Percentiles rank a stretch among this genome's conserved stretches.
Conservation (phyloP, 2,888 invertebrate genomes). For the Phlogophora meticulosa region DNA sequence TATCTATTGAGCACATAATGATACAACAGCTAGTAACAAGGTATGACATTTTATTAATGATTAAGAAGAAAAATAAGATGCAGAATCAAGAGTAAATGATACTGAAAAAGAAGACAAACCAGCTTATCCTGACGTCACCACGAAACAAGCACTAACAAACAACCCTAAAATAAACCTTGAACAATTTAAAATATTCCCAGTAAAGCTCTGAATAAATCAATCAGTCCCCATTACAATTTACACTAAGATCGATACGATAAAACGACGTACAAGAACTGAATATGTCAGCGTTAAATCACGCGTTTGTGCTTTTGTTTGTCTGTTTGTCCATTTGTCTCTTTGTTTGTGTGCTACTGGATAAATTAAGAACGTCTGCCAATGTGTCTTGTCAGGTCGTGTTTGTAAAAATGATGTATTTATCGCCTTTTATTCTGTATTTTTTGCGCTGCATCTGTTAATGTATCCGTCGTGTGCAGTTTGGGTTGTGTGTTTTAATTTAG, state of each 20-base stretch:
- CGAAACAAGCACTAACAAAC: constrained; percentile 20
- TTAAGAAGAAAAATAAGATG: not conserved
- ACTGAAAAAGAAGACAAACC: not conserved
- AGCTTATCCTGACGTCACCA: constrained; percentile 16
- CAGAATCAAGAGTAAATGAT: not conserved
- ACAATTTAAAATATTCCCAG: constrained; percentile 70
- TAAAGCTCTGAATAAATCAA: constrained; percentile 80
- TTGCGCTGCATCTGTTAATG: constrained; percentile 36
- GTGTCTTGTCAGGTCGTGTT: constrained; percentile 60
- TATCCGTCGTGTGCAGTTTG: constrained; percentile 28
- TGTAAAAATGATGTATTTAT: constrained; percentile 66
- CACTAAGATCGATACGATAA: constrained; percentile 81
- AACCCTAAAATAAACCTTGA: constrained; percentile 48
- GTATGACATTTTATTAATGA: not conserved
- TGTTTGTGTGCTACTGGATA: constrained; percentile 64
- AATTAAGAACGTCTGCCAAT: constrained; percentile 73
- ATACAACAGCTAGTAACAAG: not conserved
- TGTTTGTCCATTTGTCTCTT: constrained; percentile 68
- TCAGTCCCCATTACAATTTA: constrained; percentile 84
- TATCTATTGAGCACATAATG: not conserved
- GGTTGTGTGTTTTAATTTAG: constrained; percentile 34
- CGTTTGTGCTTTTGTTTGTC: constrained; percentile 70
- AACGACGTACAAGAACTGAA: constrained; percentile 65
- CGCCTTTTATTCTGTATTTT: constrained; percentile 41
- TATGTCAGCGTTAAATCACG: constrained; percentile 83